Conservation (phyloP, 2,113 vertebrate genomes). For the Hemichromis elongatus region DNA sequence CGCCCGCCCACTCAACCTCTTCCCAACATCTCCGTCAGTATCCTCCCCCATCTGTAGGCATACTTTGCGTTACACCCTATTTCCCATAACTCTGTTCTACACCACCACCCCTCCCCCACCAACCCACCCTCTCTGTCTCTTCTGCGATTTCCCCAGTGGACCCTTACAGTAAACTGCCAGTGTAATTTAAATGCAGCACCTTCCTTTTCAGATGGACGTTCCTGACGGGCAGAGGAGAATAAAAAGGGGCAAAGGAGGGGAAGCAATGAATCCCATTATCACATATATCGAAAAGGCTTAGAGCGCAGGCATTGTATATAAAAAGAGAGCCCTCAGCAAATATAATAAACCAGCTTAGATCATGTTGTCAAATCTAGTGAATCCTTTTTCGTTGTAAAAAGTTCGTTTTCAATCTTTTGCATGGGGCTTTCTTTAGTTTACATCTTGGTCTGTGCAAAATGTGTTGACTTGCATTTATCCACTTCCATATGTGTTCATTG, state of each 20-base stretch:
- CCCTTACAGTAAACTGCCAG: constrained; percentile 71
- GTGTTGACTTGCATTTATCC: not conserved
- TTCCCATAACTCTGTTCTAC: constrained; percentile 54
- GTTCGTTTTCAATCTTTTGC: not conserved
- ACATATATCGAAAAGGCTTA: constrained; percentile 40
- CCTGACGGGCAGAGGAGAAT: constrained; percentile 17
- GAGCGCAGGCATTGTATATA: not conserved
- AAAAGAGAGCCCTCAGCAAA: not conserved
- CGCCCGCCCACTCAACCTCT: not conserved
- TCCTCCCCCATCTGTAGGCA: constrained; percentile 38
- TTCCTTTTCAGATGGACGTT: constrained; percentile 58
- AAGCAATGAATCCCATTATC: constrained; percentile 67
- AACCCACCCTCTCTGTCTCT: constrained; percentile 18
- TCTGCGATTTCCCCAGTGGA: constrained; percentile 67
- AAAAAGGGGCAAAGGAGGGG: constrained; percentile 4
- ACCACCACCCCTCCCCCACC: not conserved
- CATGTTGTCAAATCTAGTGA: not conserved
- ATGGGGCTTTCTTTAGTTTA: not conserved
- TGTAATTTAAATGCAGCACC: constrained; percentile 70
- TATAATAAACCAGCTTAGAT: constrained; percentile 2
- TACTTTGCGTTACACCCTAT: constrained; percentile 36
- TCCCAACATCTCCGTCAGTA: constrained; percentile 17
- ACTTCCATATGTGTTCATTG: not conserved
- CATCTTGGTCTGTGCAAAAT: not conserved
- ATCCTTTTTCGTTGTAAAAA: not conserved